These are phyloP conservation scores for Heliconius himera DNA, from an alignment of 1,140 invertebrate genomes.

Conservation along the genomic window DNA sequence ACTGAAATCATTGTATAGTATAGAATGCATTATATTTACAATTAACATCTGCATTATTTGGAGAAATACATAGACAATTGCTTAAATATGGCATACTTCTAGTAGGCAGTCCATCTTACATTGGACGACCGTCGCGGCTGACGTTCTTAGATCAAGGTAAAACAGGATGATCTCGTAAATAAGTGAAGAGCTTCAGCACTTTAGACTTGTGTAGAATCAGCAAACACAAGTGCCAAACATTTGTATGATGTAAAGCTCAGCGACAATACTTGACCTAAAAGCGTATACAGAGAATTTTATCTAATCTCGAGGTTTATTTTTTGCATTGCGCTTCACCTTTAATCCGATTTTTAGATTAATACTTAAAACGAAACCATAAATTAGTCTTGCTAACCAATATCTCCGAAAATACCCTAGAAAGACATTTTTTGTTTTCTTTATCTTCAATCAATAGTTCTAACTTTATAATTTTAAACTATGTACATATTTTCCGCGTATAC, in stretches of 20 bases:
- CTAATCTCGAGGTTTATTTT: slow-evolving; percentile 43
- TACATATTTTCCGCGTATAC: not conserved
- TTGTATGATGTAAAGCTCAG: slow-evolving; percentile 45
- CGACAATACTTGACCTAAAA: slow-evolving; percentile 48
- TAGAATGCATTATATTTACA: not conserved
- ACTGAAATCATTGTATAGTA: not conserved
- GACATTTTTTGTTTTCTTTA: not conserved
- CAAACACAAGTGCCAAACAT: slow-evolving; percentile 45
- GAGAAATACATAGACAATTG: not conserved
- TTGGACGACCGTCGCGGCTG: slow-evolving; percentile 19
- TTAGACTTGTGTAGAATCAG: slow-evolving; percentile 43
- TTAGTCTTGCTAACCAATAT: not conserved
- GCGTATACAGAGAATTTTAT: slow-evolving; percentile 45
- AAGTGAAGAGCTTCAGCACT: slow-evolving; percentile 35
- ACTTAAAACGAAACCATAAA: not conserved
- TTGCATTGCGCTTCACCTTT: slow-evolving; percentile 37
- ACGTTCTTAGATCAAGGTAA: slow-evolving; percentile 35
- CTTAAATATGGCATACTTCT: not conserved
- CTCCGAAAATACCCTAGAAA: not conserved
- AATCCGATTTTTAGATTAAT: slow-evolving; percentile 32
- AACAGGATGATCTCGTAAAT: slow-evolving; percentile 38
- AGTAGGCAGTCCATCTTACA: not conserved
- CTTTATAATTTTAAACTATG: not conserved
- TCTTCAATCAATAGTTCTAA: not conserved
- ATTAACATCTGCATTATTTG: not conserved